Percentiles rank a stretch among this genome's conserved stretches.
These are phyloP conservation scores for Melopsittacus undulatus DNA, from an alignment of 2,797 vertebrate genomes.

Conservation along the genomic window DNA sequence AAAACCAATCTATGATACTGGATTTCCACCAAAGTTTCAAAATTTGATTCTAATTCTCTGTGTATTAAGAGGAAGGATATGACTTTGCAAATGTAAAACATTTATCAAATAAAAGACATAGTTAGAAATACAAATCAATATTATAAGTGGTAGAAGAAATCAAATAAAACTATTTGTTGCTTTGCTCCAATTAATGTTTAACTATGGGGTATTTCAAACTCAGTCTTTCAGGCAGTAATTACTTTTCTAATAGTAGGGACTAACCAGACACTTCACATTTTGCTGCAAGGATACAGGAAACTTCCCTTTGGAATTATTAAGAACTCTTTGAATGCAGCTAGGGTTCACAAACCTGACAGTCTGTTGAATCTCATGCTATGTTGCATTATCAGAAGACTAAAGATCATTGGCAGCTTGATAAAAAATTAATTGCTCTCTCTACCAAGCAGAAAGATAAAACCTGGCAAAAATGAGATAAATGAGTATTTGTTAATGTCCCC, in stretches of 20 bases:
- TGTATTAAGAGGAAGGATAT: not conserved
- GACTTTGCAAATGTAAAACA: not conserved
- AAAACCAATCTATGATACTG: not conserved
- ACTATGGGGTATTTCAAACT: not conserved
- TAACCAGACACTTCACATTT: not conserved
- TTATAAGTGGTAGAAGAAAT: not conserved
- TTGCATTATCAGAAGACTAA: conserved; percentile 54
- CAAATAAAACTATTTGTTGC: not conserved
- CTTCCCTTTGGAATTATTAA: conserved; percentile 70
- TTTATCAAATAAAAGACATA: not conserved
- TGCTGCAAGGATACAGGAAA: conserved; percentile 26
- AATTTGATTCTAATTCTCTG: not conserved
- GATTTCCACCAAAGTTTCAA: not conserved
- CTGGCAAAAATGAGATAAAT: conserved; percentile 25
- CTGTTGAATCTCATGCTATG: conserved; percentile 14
- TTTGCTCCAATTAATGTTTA: not conserved
- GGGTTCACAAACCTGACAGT: conserved; percentile 52
- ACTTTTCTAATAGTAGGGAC: not conserved
- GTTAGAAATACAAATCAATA: not conserved
- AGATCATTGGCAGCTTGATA: conserved; percentile 57
- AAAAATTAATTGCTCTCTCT: conserved; percentile 65
- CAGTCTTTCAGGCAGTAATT: not conserved
- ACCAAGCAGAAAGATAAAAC: conserved; percentile 17
- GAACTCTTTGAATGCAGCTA: conserved; percentile 31
- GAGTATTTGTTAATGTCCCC: not conserved